phyloP scores from a whole-genome alignment of 1,140 invertebrate species.

The Bombus pyrosoma region DNA sequence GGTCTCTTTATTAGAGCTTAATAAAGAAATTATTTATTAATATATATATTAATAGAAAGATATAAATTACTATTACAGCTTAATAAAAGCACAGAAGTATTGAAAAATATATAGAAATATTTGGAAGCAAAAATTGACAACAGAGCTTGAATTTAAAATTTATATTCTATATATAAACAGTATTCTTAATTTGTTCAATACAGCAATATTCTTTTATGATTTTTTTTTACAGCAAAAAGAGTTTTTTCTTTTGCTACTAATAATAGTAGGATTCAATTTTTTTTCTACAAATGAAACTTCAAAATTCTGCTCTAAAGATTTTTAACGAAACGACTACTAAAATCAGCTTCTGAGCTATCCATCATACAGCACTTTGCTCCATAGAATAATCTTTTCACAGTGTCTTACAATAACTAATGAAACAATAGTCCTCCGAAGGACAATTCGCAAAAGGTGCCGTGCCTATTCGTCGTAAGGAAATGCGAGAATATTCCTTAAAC shows the following conservation, averaged over 20 bases:
- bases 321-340: background rate
- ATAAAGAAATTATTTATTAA: background rate
- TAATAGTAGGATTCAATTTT: too few relatives aligned
- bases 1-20: background rate
- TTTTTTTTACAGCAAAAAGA: background rate
- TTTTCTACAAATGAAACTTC: too few relatives aligned
- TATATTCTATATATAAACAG: background rate
- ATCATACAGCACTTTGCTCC: slow-evolving; percentile 5
- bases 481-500: slow-evolving; percentile 49
- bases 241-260: too few relatives aligned
- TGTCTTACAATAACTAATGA: slow-evolving; percentile 28
- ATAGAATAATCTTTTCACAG: slow-evolving; percentile 22
- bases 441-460: slow-evolving; percentile 70
- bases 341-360: background rate
- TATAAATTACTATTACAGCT: too few relatives aligned
- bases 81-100: too few relatives aligned
- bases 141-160: background rate
- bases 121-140: background rate
- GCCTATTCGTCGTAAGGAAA: slow-evolving; percentile 71
- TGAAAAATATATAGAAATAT: too few relatives aligned
- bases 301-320: background rate
- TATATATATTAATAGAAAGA: background rate
- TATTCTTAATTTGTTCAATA: background rate
- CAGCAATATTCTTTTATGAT: background rate
- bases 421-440: slow-evolving; percentile 35